Evolutionary conservation across 64 coral and sea anemone species (phyloP), one percentile per base, ranked within the genome.

Genomic region (Exaiptasia diaphana): DNA sequence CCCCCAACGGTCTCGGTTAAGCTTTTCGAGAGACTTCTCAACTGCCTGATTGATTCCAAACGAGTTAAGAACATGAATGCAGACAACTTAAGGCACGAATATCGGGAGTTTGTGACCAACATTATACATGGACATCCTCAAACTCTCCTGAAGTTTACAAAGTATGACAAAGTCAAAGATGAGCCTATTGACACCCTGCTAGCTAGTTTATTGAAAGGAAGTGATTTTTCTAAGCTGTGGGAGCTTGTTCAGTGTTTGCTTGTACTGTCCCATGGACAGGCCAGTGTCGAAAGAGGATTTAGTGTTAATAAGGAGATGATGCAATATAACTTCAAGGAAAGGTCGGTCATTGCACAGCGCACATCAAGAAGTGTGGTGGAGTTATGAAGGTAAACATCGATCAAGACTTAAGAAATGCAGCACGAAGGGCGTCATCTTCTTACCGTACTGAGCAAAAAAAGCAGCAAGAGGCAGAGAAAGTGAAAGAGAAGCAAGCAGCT

Each of bases 331-430:
- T 90, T 90, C 72, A 83, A 83, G 59, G 57, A 83, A 73, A 83
- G 20, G 28, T 82, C 73, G 41, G 41, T 86, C 32, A 23, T 77
- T 86, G 72, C 83, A 10, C 49, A 73, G 52, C 32, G 83, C 72
- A 63, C 41, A 86, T 86, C 68, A 42, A 86, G 35, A 61, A 53
- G 44, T 40, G 32, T 41, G 71, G 71, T 36, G 83, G 73, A 2
- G 62, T 86, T n/a, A 17, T 87, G 8, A 81, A 86, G 71, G 71
- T 86, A 18, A 40, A 93, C 41, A 86, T 87, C 48, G 77, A 81
- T 50, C 90, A 82, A 81, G 48, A 38, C 71, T 52, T 86, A 20
- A 78, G 64, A 82, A 93, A 93, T 79, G 89, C 89, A 62, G 75
- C 53, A 33, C 83, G 54, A 42, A 79, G 22, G 64, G 83, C 82